Percentiles rank a stretch among this genome's conserved stretches.
Evolutionary conservation across 1,140 invertebrate genomes (phyloP).

Genomic region (Listronotus oregonensis): DNA sequence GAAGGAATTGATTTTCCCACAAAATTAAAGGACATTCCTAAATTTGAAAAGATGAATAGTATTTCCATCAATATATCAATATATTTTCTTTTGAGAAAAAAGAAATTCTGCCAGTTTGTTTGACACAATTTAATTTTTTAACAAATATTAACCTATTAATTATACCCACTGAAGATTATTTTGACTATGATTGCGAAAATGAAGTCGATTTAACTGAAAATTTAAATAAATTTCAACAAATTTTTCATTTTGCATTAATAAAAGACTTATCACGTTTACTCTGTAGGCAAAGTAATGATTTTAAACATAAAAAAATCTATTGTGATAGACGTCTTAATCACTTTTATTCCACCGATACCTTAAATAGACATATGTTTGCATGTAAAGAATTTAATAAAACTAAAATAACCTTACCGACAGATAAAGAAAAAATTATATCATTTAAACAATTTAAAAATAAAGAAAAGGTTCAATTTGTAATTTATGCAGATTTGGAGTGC

Average conservation of each 20-base stretch:
- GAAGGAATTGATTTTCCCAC: conserved; percentile 17
- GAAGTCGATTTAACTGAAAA: not conserved
- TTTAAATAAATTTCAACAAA: conserved; percentile 7
- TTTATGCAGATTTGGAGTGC: conserved; percentile 53
- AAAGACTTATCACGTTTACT: conserved; percentile 38
- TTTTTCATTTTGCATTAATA: conserved; percentile 37
- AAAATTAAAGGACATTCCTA: conserved; percentile 22
- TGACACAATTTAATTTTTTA: not conserved
- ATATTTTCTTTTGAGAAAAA: conserved; percentile 27
- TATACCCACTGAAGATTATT: conserved; percentile 4
- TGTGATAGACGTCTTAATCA: conserved; percentile 43
- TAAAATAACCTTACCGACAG: conserved; percentile 38
- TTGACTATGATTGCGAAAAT: conserved; percentile 11
- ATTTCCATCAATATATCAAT: too few species aligned
- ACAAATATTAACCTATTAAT: conserved; percentile 24
- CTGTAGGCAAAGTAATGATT: conserved; percentile 20
- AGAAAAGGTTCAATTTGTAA: conserved; percentile 46
- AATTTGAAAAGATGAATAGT: conserved; percentile 38
- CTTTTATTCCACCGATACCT: conserved; percentile 30
- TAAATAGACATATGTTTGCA: conserved; percentile 32
- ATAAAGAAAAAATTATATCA: conserved; percentile 19
- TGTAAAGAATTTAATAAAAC: conserved; percentile 28
- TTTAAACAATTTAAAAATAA: conserved; percentile 25
- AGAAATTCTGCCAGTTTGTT: too few species aligned
- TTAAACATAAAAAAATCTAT: conserved; percentile 29